Evolutionary conservation across 2,888 invertebrate genomes (phyloP).

Genomic region (Chloroclysta siterata): DNA sequence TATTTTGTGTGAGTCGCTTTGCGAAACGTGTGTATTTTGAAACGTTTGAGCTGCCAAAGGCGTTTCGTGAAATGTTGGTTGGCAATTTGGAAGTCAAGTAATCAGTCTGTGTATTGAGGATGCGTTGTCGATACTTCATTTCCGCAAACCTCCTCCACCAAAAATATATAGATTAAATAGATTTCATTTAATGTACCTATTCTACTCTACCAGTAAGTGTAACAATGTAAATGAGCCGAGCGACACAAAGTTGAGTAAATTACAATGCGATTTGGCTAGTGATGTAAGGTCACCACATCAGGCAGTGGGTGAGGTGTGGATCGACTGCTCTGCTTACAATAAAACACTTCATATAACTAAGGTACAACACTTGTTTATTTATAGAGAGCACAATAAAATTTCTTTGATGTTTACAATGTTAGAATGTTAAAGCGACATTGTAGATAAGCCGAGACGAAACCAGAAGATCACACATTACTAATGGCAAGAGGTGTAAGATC

Average conservation of each 20-base stretch:
- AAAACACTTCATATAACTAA: neutral
- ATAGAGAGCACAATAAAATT: neutral
- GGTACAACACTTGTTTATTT: conserved; percentile 1
- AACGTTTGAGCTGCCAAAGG: conserved; percentile 22
- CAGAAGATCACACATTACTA: conserved; percentile 10
- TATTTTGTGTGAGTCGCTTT: conserved; percentile 49
- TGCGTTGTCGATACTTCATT: neutral
- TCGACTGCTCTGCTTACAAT: neutral
- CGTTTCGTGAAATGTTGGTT: conserved; percentile 13
- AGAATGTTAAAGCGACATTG: conserved; percentile 19
- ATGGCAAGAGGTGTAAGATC: conserved; percentile 23
- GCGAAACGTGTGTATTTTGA: conserved; percentile 30
- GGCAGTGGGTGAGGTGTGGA: neutral
- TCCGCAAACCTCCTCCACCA: neutral
- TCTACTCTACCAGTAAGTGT: no score
- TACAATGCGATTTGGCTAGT: neutral
- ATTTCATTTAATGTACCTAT: no score
- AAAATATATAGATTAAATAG: no score
- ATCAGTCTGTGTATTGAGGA: conserved; percentile 1
- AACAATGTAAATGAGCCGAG: no score
- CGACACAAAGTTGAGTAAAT: neutral
- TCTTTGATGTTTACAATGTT: conserved; percentile 3
- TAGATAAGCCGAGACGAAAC: conserved; percentile 17
- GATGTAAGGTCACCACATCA: neutral
- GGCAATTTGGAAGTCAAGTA: conserved; percentile 11